Evolutionary conservation across 2,888 invertebrate genomes (phyloP).

Genomic region (Cremastinae sp.): DNA sequence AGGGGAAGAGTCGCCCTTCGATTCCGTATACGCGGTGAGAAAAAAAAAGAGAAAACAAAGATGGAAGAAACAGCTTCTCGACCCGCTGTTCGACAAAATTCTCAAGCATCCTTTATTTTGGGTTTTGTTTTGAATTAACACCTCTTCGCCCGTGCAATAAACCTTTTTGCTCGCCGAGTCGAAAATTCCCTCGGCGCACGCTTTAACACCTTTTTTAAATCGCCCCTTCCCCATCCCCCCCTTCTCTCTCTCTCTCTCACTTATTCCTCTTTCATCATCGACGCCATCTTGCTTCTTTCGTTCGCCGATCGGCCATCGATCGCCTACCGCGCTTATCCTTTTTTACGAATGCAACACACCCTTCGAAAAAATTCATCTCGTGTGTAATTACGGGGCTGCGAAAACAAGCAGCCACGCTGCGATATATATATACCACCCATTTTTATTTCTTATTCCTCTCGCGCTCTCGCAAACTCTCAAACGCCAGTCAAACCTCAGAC

Average conservation of each 20-base stretch:
- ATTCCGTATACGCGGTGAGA: conserved; percentile 30
- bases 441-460: not conserved
- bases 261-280: not conserved
- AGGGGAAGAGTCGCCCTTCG: conserved; percentile 41
- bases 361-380: conserved; percentile 52
- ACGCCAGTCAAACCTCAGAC: too few species aligned
- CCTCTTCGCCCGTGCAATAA: conserved; percentile 64
- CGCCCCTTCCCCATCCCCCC: conserved; percentile 40
- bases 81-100: conserved; percentile 45
- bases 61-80: conserved; percentile 52
- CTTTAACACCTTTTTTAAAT: conserved; percentile 77
- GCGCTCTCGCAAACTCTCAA: too few species aligned
- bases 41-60: conserved; percentile 1
- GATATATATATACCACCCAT: not conserved
- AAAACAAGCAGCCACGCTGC: conserved; percentile 51
- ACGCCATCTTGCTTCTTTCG: conserved; percentile 32
- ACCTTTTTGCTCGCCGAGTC: conserved; percentile 42
- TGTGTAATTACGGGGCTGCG: conserved; percentile 55
- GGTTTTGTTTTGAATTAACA: conserved; percentile 78
- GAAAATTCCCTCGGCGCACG: conserved; percentile 70
- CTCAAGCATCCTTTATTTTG: conserved; percentile 64
- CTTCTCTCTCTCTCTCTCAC: too few species aligned
- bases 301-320: conserved; percentile 42
- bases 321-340: conserved; percentile 50
- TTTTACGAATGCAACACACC: conserved; percentile 44